Evolutionary conservation across 2,797 vertebrate species (phyloP).

Genomic region (Ambastaia sidthimunki): DNA sequence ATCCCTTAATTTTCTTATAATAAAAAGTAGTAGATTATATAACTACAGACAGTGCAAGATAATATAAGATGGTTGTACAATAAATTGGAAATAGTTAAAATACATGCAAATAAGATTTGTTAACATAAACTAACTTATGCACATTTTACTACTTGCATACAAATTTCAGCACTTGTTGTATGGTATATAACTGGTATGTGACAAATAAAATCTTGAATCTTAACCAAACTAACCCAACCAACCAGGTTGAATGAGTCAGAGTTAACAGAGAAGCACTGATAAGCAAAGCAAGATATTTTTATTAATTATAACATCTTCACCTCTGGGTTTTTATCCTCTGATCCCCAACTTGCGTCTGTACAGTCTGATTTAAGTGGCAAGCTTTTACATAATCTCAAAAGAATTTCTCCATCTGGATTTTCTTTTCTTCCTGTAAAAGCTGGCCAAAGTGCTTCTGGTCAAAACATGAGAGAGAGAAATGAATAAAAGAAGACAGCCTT

Average conservation of each 20-base stretch:
- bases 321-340: slow-evolving; percentile 17
- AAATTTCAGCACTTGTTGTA: no score
- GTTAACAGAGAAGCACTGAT: background rate
- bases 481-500: slow-evolving; percentile 30
- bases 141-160: no score
- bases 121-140: no score
- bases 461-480: slow-evolving; percentile 37
- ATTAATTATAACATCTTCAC: slow-evolving; percentile 16
- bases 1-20: background rate
- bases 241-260: background rate
- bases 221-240: no score
- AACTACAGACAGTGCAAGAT: background rate
- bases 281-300: slow-evolving; percentile 1
- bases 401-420: slow-evolving; percentile 38
- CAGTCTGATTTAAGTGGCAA: slow-evolving; percentile 35
- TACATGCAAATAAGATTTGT: background rate
- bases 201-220: no score
- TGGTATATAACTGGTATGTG: no score
- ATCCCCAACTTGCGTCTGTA: slow-evolving; percentile 14
- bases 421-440: slow-evolving; percentile 29
- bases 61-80: background rate
- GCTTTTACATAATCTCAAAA: slow-evolving; percentile 37
- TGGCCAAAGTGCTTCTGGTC: slow-evolving; percentile 33
- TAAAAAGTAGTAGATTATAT: background rate
- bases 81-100: background rate